Evolutionary conservation across 37 sponge, comb jelly and placozoan genomes (phyloP).

Genomic region (Aplysina aerophoba): DNA sequence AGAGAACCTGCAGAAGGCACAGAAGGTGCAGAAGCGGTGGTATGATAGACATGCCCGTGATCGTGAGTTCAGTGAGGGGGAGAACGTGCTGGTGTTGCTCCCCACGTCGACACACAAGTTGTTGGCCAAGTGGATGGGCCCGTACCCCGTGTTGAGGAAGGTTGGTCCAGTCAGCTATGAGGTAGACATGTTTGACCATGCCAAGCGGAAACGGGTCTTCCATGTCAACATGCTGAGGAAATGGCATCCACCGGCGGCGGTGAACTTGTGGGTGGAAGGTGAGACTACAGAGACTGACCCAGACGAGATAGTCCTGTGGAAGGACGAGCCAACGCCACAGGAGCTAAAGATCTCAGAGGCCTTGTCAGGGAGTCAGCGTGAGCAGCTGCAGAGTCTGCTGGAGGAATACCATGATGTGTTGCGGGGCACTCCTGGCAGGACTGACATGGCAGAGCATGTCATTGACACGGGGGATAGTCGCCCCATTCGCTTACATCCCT

Average conservation of each 20-base stretch:
- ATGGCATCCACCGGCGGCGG: no score
- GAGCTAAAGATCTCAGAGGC: no score
- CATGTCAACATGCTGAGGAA: conserved; percentile 51
- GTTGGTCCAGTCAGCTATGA: conserved; percentile 50
- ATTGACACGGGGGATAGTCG: conserved; percentile 27
- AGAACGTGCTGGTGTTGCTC: conserved; percentile 63
- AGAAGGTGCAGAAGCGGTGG: conserved; percentile 42
- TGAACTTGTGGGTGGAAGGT: no score
- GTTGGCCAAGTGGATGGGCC: conserved; percentile 54
- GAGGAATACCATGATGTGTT: conserved; percentile 31
- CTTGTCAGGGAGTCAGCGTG: not conserved
- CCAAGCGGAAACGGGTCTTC: conserved; percentile 7
- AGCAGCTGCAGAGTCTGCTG: not conserved
- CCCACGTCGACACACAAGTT: conserved; percentile 43
- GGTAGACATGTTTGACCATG: conserved; percentile 15
- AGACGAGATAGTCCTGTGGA: no score
- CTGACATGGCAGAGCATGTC: conserved; percentile 24
- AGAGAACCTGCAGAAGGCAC: conserved; percentile 42
- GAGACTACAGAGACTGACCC: no score
- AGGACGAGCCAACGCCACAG: no score
- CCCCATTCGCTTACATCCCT: conserved; percentile 40
- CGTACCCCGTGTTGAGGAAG: conserved; percentile 31
- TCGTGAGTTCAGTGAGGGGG: conserved; percentile 40
- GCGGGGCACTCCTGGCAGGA: conserved; percentile 26
- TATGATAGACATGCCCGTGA: conserved; percentile 47